Evolutionary conservation across 2,888 invertebrate genomes (phyloP), one percentile per base, ranked within the genome.

Genomic region (Melolontha melolontha): DNA sequence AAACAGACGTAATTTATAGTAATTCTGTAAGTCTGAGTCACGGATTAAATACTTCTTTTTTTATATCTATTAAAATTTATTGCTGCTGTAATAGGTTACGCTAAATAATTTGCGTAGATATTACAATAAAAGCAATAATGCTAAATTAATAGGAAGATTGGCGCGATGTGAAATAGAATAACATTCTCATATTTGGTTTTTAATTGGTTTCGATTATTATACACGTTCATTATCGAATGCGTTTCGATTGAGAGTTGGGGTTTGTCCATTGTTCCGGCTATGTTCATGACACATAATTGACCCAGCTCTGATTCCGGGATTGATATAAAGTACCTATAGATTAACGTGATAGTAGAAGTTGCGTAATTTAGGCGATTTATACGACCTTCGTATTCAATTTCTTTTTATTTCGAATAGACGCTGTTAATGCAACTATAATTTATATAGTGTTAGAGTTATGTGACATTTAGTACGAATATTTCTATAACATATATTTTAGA

Each of bases 261-360:
- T 66, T 67, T 54, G 63, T 39, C 47, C 51, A 65, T 68, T 68
- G 68, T 68, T 65, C 68, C 68, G 68, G 68, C 29, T 65, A 47
- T 68, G 68, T 65, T 68, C 52, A 47, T 68, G 68, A 68, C 68
- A 65, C 41, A 65, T 59, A 68, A 65, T 68, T 65, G 68, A 68
- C 68, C 62, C 65, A 47, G 47, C 65, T 68, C 50, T 39, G 59
- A 68, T 68, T 68, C 65, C 68, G 68, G 68, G 65, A 68, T 65
- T 65, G 65, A 66, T 64, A 65, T 68, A 57, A 65, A 68, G 68
- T 68, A 59, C 67, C 16, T 64, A 67, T 50, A 63, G 52, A 66
- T 17, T 52, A 59, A 55, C 27, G 27, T 34, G 59, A 29, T 51
- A 49, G 44, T 62, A 14, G 63, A 44, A 54, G 51, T 67, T 67